Evolutionary conservation across 2,888 invertebrate genomes (phyloP), one percentile per base, ranked within the genome.

Genomic region (Cantharis rufa): DNA sequence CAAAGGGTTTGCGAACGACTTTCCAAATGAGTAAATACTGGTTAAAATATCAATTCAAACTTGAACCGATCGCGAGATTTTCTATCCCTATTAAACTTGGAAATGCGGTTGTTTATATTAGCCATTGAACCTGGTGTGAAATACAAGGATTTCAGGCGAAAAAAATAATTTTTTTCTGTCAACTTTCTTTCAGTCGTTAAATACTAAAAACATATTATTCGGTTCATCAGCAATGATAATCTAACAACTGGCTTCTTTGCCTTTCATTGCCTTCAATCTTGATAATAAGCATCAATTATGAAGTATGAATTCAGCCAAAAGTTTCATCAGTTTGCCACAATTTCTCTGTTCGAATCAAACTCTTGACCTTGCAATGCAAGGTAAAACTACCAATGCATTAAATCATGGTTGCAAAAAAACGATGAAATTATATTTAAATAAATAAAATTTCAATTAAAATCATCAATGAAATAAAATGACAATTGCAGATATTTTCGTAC

Each of bases 1-100:
- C 74, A 80, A 76, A 81, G 81, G 81, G 82, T 82, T 83, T 79
- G 82, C 81, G 80, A 81, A 81, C 81, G 74, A 74, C 77, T 79
- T 69, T 80, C 48, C 72, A 64, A 72, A 72, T 70, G 24, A 16
- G 68, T 62, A 70, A 74, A 18, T 61, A 63, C 66, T 48, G 48
- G 48, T 48, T 48, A 48, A 48, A 48, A 48, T 48, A 48, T 48
- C 48, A 48, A n/a, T 48, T 48, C 48, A 48, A 48, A 48, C 48
- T 48, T n/a, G 48, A 48, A 48, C n/a, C 48, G n/a, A 48, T 48
- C 48, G 7, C 48, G n/a, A 48, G n/a, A 48, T 48, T 48, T 28
- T 48, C 48, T 48, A 48, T 48, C 48, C 48, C 48, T 48, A 48
- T 48, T 48, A 32, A 32, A 32, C 32, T n/a, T 48, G n/a, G n/a